Evolutionary conservation across 2,888 invertebrate genomes (phyloP).

Genomic region (Acronicta alni): DNA sequence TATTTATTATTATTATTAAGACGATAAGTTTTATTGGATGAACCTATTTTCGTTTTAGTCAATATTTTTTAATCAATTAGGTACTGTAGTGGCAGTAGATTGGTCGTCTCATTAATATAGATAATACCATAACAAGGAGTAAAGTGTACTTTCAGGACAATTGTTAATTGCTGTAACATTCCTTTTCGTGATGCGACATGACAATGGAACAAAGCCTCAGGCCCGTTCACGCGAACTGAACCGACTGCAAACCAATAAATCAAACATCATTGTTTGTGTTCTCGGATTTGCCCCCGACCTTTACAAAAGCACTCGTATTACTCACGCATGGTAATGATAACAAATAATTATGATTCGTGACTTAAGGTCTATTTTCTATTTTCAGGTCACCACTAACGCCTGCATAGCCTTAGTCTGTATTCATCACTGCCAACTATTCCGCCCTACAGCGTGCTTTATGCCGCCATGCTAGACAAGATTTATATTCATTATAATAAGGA

Average conservation of each 20-base stretch:
- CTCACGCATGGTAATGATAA: slow-evolving; percentile 54
- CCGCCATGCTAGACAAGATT: slow-evolving; percentile 84
- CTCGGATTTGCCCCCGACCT: slow-evolving; percentile 65
- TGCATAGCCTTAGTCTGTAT: slow-evolving; percentile 76
- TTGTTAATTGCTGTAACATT: slow-evolving; percentile 59
- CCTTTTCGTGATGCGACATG: slow-evolving; percentile 62
- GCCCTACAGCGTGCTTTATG: slow-evolving; percentile 82
- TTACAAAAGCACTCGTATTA: slow-evolving; percentile 59
- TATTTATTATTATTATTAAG: no score
- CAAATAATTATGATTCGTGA: slow-evolving; percentile 20
- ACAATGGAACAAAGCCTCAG: slow-evolving; percentile 81
- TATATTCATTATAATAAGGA: slow-evolving; percentile 69
- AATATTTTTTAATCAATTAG: no score
- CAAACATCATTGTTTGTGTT: slow-evolving; percentile 79
- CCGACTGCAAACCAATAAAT: slow-evolving; percentile 61
- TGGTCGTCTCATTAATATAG: slow-evolving; percentile 15
- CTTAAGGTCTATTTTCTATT: slow-evolving; percentile 58
- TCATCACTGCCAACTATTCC: slow-evolving; percentile 86
- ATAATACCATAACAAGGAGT: slow-evolving; percentile 13
- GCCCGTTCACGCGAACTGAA: slow-evolving; percentile 66
- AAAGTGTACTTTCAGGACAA: slow-evolving; percentile 25
- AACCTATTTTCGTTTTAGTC: no score
- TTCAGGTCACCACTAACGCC: slow-evolving; percentile 75
- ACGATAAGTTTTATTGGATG: no score
- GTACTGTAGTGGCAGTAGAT: not conserved